These are phyloP conservation scores for Troglohyphantes excavatus DNA, from an alignment of 2,888 invertebrate species.

Conservation along the genomic window DNA sequence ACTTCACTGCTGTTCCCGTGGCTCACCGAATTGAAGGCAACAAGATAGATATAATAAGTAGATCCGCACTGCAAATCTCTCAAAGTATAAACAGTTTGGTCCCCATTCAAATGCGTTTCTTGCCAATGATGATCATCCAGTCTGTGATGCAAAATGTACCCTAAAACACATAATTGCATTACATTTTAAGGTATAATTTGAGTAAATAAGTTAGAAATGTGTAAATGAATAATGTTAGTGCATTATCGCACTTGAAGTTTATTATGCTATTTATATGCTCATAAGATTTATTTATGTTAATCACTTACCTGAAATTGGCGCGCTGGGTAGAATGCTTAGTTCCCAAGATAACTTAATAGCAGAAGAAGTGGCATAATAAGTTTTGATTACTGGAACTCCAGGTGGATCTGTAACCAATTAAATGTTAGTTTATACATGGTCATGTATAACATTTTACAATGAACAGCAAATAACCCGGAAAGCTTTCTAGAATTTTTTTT, in stretches of 20 bases:
- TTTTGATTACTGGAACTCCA: conserved; percentile 67
- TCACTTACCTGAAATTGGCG: conserved; percentile 69
- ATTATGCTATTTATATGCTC: too few relatives aligned
- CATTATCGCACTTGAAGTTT: too few relatives aligned
- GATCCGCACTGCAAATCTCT: conserved; percentile 91
- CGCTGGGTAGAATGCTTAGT: conserved; percentile 59
- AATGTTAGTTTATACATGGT: too few relatives aligned
- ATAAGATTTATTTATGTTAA: background rate
- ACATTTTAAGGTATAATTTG: background rate
- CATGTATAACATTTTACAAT: too few relatives aligned
- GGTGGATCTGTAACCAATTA: conserved; percentile 57
- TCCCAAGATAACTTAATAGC: conserved; percentile 75
- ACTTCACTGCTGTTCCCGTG: conserved; percentile 87
- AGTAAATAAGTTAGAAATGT: too few relatives aligned
- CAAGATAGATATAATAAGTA: conserved; percentile 88
- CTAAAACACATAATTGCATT: conserved; percentile 62
- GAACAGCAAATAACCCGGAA: too few relatives aligned
- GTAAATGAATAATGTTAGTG: too few relatives aligned
- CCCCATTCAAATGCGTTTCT: conserved; percentile 87
- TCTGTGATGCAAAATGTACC: conserved; percentile 82
- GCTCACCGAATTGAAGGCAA: conserved; percentile 90
- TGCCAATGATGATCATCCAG: conserved; percentile 86
- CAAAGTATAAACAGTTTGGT: conserved; percentile 88
- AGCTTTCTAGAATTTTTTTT: too few relatives aligned
- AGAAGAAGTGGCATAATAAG: conserved; percentile 67